phyloP scores from a whole-genome alignment of 2,888 invertebrate genomes.

The Cremastobaeus sp. region DNA sequence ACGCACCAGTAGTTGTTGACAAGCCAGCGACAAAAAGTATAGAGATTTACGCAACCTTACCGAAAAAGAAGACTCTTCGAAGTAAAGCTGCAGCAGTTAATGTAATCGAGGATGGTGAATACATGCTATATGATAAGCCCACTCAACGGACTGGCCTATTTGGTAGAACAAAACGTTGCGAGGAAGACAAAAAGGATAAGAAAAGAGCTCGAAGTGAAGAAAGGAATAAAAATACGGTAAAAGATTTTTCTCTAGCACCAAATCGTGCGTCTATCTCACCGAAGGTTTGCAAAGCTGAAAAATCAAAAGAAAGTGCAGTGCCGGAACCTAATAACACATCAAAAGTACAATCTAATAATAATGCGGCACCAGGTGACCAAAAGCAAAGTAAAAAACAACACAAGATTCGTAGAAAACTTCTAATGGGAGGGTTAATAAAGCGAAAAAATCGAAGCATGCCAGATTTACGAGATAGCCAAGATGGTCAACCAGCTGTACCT shows the following conservation, averaged over 20 bases:
- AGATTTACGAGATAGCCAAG: constrained; percentile 90
- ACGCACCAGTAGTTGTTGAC: constrained; percentile 72
- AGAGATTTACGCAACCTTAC: constrained; percentile 94
- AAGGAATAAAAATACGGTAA: constrained; percentile 85
- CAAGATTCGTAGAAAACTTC: constrained; percentile 89
- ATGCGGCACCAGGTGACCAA: constrained; percentile 78
- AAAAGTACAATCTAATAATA: constrained; percentile 74
- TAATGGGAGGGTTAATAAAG: constrained; percentile 93
- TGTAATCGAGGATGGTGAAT: constrained; percentile 86
- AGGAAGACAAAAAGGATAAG: constrained; percentile 83
- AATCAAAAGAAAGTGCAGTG: constrained; percentile 80
- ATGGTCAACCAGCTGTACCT: constrained; percentile 76
- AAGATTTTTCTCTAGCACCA: constrained; percentile 85
- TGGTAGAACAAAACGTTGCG: constrained; percentile 84
- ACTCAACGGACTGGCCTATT: constrained; percentile 85
- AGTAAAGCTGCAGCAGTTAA: constrained; percentile 82
- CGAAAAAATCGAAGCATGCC: constrained; percentile 95
- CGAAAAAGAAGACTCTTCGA: constrained; percentile 89
- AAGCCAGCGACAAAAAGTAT: constrained; percentile 83
- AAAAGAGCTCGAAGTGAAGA: constrained; percentile 92
- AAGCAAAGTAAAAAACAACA: constrained; percentile 92
- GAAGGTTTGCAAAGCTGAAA: constrained; percentile 75
- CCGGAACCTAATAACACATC: constrained; percentile 80
- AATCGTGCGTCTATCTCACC: constrained; percentile 74
- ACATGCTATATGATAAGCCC: constrained; percentile 83